phyloP scores from a whole-genome alignment of 92 coral and sea anemone genomes.

The Heteractis magnifica region DNA sequence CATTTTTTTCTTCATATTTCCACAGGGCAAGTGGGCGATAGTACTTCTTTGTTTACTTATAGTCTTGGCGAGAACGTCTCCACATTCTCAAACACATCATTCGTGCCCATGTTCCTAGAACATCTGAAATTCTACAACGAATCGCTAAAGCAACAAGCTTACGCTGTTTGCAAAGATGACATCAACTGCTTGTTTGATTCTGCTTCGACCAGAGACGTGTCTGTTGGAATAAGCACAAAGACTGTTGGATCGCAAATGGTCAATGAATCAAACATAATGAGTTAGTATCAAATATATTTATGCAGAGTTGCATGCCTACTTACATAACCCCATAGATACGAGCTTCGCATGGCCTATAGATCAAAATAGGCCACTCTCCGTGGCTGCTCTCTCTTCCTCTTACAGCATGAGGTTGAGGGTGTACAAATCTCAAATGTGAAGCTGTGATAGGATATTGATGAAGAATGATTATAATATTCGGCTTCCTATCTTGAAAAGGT shows the following conservation, averaged over 20 bases:
- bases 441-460: too few species aligned
- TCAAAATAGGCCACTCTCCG: too few species aligned
- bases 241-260: constrained; percentile 23
- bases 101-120: constrained; percentile 61
- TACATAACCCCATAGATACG: neutral
- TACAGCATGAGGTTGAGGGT: too few species aligned
- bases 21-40: constrained; percentile 45
- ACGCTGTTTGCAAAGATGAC: constrained; percentile 40
- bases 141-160: constrained; percentile 35
- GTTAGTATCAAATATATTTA: constrained; percentile 12
- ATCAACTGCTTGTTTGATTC: constrained; percentile 57
- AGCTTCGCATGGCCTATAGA: neutral
- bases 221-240: constrained; percentile 44
- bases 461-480: too few species aligned
- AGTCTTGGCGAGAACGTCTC: constrained; percentile 7
- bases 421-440: too few species aligned
- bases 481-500: too few species aligned
- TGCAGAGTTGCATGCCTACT: neutral
- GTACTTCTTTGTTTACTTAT: constrained; percentile 24
- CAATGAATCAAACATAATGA: constrained; percentile 32
- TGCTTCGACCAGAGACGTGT: constrained; percentile 52
- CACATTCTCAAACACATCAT: constrained; percentile 17
- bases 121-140: constrained; percentile 29
- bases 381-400: too few species aligned
- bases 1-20: neutral